phyloP scores from a whole-genome alignment of 2,797 vertebrate genomes.

The Lithobates sylvaticus region DNA sequence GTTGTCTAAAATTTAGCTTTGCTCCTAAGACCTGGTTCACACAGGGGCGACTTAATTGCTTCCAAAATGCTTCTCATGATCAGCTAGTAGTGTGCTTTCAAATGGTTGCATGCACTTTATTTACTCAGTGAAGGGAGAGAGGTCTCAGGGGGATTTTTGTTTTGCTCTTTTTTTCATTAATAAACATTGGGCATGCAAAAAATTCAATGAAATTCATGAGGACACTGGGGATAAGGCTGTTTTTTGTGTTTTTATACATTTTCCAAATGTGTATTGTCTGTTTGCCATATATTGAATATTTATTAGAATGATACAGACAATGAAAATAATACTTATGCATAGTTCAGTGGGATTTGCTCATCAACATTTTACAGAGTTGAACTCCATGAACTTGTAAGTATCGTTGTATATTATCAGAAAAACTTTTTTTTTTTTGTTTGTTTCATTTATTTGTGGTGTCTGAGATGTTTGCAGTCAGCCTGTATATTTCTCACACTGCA shows the following conservation, averaged over 20 bases:
- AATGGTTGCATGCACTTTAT: neutral
- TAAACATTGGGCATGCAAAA: neutral
- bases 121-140: too few species aligned
- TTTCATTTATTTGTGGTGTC: neutral
- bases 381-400: neutral
- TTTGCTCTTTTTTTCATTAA: too few species aligned
- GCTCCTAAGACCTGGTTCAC: too few species aligned
- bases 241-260: neutral
- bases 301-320: neutral
- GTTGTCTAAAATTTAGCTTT: too few species aligned
- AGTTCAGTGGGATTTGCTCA: neutral
- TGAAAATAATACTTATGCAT: neutral
- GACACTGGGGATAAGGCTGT: neutral
- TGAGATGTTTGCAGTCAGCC: neutral
- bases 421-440: neutral
- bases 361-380: neutral
- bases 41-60: too few species aligned
- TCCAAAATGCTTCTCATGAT: neutral
- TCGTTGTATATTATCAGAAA: neutral
- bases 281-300: neutral
- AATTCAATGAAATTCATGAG: neutral
- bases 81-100: neutral
- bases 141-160: too few species aligned
- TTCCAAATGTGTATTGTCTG: neutral
- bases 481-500: slow-evolving; percentile 23